Evolutionary conservation across 2,797 vertebrate genomes (phyloP).

Genomic region (Pipistrellus pygmaeus): DNA sequence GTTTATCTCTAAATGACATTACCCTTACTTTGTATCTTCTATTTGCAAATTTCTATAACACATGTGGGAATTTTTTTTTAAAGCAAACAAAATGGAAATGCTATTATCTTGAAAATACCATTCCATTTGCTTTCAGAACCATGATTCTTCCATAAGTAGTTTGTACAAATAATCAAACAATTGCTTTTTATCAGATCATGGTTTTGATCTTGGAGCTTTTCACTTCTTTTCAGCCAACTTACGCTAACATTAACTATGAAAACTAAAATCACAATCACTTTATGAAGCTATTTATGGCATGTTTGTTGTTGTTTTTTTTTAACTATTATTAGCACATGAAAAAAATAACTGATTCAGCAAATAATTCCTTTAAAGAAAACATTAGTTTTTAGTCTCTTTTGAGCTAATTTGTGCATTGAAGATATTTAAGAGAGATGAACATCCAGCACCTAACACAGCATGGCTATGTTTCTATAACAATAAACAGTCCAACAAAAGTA

Average conservation of each 20-base stretch:
- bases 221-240: conserved; percentile 51
- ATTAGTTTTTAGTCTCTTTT: conserved; percentile 68
- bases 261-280: conserved; percentile 71
- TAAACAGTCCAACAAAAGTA: conserved; percentile 46
- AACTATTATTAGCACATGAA: conserved; percentile 70
- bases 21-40: conserved; percentile 63
- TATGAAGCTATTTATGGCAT: conserved; percentile 56
- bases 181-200: conserved; percentile 62
- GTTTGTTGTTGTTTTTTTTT: neutral
- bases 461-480: conserved; percentile 22
- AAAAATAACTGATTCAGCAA: conserved; percentile 75
- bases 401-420: conserved; percentile 67
- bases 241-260: conserved; percentile 71
- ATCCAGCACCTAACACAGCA: conserved; percentile 40
- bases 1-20: conserved; percentile 65
- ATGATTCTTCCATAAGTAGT: conserved; percentile 47
- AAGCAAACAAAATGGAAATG: conserved; percentile 69
- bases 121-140: conserved; percentile 39
- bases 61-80: conserved; percentile 44
- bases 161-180: conserved; percentile 66
- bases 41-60: conserved; percentile 73
- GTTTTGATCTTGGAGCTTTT: conserved; percentile 62
- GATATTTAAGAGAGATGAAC: conserved; percentile 63
- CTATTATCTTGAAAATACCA: conserved; percentile 72
- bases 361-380: conserved; percentile 56